Base-by-base conservation (phyloP, 2,888 invertebrate species). In the Strigamia crassipes region DNA sequence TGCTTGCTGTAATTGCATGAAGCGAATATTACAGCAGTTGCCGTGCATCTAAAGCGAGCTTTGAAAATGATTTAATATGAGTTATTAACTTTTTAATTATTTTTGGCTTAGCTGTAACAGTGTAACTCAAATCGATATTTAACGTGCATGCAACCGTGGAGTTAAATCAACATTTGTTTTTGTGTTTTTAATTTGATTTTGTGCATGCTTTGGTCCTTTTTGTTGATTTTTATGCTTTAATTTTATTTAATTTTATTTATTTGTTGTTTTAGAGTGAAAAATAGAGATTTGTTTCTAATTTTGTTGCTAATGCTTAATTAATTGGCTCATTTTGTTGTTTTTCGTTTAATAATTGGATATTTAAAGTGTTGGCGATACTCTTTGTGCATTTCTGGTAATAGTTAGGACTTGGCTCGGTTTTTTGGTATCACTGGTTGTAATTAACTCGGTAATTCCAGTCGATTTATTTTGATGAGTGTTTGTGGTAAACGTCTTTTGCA, bases 391-490 rank as follows among this genome's bases (percentile, higher is more conserved):
- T 56, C 56, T 56, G 56, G 56, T 56, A 56, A 56, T 56, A 56
- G 56, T 56, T 51, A 56, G 56, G 56, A 56, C 56, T 56, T 56
- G 56, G 56, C 56, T 56, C 18, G 56, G 56, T 56, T 18, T 27
- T 27, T 56, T 18, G 56, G 56, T 56, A 56, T 56, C 56, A 56
- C 56, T 56, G 56, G 21, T 56, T 56, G 56, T 56, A 56, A 56
- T 56, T 56, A 56, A 56, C 56, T 56, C 56, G 8, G 18, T 56
- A 56, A 56, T 56, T 56, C 56, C 56, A 56, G 21, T 21, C 56
- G 56, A 56, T 56, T 56, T 56, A 56, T 56, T 46, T 56, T 56
- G 56, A 56, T 56, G 51, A 51, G 56, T 56, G 56, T 56, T 56
- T 56, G 56, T 18, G 56, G 56, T 56, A 56, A 56, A 56, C n/a